Evolutionary conservation across 2,888 invertebrate genomes (phyloP), one percentile per base, ranked within the genome.

Genomic region (Piscicola geometra): DNA sequence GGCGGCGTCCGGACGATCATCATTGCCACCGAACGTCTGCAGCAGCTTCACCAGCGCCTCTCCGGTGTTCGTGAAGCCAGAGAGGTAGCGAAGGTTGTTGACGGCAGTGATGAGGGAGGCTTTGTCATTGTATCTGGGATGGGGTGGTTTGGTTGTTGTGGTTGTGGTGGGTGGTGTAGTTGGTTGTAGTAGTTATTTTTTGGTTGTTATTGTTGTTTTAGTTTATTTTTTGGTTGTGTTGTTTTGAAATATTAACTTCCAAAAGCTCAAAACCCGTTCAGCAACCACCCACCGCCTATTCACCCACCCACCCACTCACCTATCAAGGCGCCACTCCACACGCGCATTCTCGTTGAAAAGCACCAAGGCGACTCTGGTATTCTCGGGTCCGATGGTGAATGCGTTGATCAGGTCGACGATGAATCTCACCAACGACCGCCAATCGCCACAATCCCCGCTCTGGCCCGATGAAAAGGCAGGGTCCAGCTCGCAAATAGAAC

Each of bases 1-100:
- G n/a, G 41, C 25, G 28, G 70, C 70, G 47, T 70, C 36, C 3
- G 47, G 12, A 9, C 70, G 33, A 15, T 70, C 41, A 76, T 76
- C 33, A 68, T 76, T 1, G 68, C 78, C 0, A 28, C 70, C 70
- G 47, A 70, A 70, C 1, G 36, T 36, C 25, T 41, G 36, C 3
- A 36, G 35, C 70, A 70, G 33, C 5, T 25, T 21, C 21, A n/a
- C 36, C 21, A 70, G 21, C 3, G 35, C 70, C 12, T 21, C 35
- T 32, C 35, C 36, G n/a, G 70, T 70, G 25, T 32, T n/a, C 47
- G 70, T 70, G 28, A 25, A 25, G 0, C 70, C 70, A n/a, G 36
- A 12, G 9, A 9, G 66, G 68, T 68, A 68, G 12, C n/a, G 3
- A 3, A 68, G 1, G 68, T 68, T 68, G 28, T 33, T 68, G 28